These are phyloP conservation scores for Nebria ingens DNA, from an alignment of 1,140 invertebrate genomes.

Conservation along the genomic window DNA sequence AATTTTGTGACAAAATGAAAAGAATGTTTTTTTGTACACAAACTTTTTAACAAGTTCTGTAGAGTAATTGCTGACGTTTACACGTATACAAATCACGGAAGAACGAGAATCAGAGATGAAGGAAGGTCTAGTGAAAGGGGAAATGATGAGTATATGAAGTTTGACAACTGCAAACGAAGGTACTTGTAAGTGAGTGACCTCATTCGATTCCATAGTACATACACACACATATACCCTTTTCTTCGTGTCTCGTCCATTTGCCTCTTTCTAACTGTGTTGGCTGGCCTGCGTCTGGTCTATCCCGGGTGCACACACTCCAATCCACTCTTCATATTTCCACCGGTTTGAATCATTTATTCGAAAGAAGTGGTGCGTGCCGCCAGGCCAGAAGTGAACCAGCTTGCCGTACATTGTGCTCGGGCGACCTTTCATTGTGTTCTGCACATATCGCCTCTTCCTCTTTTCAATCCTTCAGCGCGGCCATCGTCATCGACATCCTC, in stretches of 20 bases:
- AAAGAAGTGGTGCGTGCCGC: constrained; percentile 4
- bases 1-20: no score
- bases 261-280: no score
- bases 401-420: background rate
- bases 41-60: no score
- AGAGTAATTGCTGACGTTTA: no score
- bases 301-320: background rate
- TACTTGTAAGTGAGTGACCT: background rate
- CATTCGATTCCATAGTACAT: background rate
- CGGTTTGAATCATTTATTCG: constrained; percentile 8
- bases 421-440: background rate
- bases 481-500: background rate
- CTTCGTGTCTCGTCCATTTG: background rate
- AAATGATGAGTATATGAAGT: no score
- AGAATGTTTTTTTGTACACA: no score
- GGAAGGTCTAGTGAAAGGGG: no score
- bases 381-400: constrained; percentile 5
- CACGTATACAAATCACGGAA: no score
- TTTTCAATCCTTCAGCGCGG: background rate
- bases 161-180: background rate
- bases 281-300: no score
- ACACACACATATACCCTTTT: background rate
- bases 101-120: no score
- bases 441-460: background rate
- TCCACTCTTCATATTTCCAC: constrained; percentile 6